phyloP scores from a whole-genome alignment of 2,113 vertebrate species.

The Coturnix japonica region DNA sequence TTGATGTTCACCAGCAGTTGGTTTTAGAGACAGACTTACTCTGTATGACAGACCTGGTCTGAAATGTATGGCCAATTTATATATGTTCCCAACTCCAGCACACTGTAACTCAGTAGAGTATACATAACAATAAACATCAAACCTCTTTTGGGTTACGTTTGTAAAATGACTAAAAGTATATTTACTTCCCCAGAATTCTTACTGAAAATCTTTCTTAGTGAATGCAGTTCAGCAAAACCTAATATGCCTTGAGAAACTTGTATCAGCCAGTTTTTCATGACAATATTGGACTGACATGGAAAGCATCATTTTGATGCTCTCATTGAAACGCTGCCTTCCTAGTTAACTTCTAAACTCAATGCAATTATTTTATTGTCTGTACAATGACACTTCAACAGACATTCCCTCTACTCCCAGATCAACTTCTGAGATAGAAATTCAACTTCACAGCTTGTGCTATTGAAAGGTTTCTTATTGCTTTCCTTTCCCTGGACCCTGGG shows the following conservation, averaged over 20 bases:
- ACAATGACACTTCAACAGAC: neutral
- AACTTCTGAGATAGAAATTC: neutral
- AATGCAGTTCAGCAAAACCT: neutral
- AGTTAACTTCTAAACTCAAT: neutral
- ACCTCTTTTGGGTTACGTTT: neutral
- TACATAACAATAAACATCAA: neutral
- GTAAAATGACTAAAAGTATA: neutral
- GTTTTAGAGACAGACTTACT: neutral
- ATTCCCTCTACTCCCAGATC: neutral
- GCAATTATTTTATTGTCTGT: neutral
- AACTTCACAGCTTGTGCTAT: neutral
- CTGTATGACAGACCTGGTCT: neutral
- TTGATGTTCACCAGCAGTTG: neutral
- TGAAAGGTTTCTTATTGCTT: conserved; percentile 3
- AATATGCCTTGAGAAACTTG: neutral
- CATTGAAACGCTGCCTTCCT: neutral
- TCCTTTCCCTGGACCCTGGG: neutral
- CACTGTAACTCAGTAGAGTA: neutral
- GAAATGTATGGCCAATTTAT: neutral
- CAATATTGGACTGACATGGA: neutral
- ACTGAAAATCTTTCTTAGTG: neutral
- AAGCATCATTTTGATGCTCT: accelerated
- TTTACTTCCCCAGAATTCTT: neutral
- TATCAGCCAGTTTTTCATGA: neutral
- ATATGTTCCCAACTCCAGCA: neutral